phyloP scores from a whole-genome alignment of 2,113 vertebrate species.

The Equus quagga region DNA sequence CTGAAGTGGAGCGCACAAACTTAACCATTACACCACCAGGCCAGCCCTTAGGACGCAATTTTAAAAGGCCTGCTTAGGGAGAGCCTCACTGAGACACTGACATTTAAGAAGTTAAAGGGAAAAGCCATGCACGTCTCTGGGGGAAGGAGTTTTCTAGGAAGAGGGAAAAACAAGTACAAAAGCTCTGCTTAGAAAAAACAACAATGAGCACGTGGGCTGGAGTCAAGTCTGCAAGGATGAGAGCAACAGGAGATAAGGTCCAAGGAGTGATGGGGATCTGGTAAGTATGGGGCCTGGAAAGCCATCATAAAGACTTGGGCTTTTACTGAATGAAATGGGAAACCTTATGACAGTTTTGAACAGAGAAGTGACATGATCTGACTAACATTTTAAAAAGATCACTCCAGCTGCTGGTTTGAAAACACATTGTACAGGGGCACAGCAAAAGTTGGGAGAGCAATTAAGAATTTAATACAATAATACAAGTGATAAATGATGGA shows the following conservation, averaged over 20 bases:
- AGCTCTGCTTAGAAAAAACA: neutral
- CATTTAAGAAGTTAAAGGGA: neutral
- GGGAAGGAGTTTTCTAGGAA: neutral
- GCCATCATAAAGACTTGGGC: neutral
- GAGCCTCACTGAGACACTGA: neutral
- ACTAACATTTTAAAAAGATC: neutral
- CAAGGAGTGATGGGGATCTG: neutral
- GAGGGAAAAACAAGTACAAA: neutral
- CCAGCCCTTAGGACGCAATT: neutral
- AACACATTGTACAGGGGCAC: neutral
- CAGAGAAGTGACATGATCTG: neutral
- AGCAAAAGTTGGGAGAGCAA: neutral
- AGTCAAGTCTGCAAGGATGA: neutral
- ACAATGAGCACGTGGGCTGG: neutral
- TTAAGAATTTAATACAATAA: constrained; percentile 34
- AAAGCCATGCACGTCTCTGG: neutral
- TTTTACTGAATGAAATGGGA: neutral
- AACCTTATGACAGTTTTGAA: neutral
- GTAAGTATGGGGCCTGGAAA: neutral
- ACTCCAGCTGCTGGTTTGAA: neutral
- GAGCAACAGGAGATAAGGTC: neutral
- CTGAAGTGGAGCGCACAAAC: too few relatives aligned
- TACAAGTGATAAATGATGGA: neutral
- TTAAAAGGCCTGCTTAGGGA: neutral
- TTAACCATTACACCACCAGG: too few relatives aligned